A percentile compares a stretch with the other conserved stretches of the same genome.
Conservation (phyloP, 1,140 invertebrate species). For the Euura lappo region DNA sequence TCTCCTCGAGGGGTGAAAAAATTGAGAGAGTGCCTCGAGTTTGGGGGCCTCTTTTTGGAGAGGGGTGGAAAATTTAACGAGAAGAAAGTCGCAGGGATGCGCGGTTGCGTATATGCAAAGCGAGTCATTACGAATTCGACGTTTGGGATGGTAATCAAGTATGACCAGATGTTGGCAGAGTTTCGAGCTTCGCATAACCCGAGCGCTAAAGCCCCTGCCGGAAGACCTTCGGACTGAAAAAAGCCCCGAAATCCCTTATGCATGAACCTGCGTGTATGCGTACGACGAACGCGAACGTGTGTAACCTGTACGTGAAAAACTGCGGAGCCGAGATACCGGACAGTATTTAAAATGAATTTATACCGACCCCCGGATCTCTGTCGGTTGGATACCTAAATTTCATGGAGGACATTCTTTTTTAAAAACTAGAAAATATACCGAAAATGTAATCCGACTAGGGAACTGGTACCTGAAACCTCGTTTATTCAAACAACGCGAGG, state of each 20-base stretch:
- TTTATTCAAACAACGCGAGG: no score
- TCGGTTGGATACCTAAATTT: no score
- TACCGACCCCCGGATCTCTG: no score
- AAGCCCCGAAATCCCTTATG: conserved; percentile 1
- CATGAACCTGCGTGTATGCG: neutral
- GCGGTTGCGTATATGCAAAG: neutral
- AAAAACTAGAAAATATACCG: no score
- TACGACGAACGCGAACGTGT: neutral
- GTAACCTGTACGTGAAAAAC: neutral
- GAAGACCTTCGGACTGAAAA: conserved; percentile 6
- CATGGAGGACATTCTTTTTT: no score
- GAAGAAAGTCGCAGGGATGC: neutral
- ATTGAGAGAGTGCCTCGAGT: neutral
- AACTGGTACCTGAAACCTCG: no score
- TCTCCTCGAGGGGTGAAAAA: neutral
- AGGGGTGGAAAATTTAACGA: conserved; percentile 1
- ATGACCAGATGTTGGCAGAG: neutral
- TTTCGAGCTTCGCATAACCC: neutral
- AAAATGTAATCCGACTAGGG: no score
- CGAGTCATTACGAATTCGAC: conserved; percentile 1
- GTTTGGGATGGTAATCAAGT: conserved; percentile 3
- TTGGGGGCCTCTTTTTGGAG: no score
- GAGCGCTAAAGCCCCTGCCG: neutral
- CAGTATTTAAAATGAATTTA: no score
- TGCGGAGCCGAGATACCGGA: no score